A percentile compares a stretch with the other conserved stretches of the same genome.
Evolutionary conservation across 1,140 invertebrate species (phyloP).

Genomic region (Polypedilum vanderplanki): DNA sequence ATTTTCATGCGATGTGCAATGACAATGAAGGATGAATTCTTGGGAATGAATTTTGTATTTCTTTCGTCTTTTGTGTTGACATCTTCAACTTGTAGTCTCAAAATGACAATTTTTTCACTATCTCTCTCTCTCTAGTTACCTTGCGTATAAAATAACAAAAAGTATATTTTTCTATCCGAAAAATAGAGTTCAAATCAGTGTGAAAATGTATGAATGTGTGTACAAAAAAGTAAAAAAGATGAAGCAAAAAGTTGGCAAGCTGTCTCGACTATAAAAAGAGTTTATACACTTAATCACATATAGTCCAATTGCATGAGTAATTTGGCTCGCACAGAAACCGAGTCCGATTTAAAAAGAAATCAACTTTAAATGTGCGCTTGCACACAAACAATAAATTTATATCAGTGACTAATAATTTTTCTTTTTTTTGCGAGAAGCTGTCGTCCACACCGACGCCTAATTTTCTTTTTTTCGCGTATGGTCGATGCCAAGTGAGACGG

Average conservation of each 20-base stretch:
- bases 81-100: too few species aligned
- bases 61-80: too few species aligned
- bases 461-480: conserved; percentile 13
- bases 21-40: conserved; percentile 17
- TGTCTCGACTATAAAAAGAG: conserved; percentile 3
- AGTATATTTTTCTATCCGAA: background rate
- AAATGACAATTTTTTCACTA: too few species aligned
- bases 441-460: background rate
- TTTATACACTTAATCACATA: background rate
- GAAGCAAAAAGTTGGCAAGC: conserved; percentile 27
- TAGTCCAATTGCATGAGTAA: conserved; percentile 26
- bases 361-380: background rate
- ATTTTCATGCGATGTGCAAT: conserved; percentile 13
- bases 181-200: background rate
- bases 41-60: too few species aligned
- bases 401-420: conserved; percentile 25
- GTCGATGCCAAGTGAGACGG: conserved; percentile 8
- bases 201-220: background rate
- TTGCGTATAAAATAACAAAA: too few species aligned
- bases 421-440: background rate
- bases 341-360: background rate
- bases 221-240: background rate
- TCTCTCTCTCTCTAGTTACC: too few species aligned
- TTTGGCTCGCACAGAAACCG: background rate
- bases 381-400: conserved; percentile 26